Percentiles rank a stretch among this genome's conserved stretches.
phyloP scores from a whole-genome alignment of 2,888 invertebrate genomes.

The Leptopilina drosophilae region DNA sequence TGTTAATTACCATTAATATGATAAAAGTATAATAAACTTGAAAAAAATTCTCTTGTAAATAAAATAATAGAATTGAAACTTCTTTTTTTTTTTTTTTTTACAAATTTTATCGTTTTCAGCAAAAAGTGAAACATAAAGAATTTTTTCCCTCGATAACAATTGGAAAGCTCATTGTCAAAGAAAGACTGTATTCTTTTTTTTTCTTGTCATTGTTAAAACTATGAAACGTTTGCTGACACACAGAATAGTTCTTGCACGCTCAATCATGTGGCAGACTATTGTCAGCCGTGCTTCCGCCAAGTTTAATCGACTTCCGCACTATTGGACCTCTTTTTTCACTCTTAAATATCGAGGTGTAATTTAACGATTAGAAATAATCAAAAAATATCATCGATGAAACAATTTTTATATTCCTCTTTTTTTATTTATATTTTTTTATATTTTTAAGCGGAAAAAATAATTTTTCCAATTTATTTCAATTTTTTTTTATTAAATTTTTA shows the following conservation, averaged over 20 bases:
- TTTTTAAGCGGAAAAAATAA: not conserved
- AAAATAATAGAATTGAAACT: no score
- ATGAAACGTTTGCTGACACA: not conserved
- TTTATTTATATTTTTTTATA: no score
- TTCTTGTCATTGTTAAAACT: not conserved
- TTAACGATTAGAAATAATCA: not conserved
- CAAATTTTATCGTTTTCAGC: not conserved
- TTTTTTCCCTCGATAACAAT: not conserved
- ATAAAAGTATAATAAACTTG: no score
- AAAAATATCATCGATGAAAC: not conserved
- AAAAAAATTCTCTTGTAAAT: no score
- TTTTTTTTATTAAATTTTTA: no score
- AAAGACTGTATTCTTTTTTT: not conserved
- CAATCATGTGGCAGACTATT: constrained; percentile 32
- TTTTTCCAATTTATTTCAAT: no score
- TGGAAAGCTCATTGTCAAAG: not conserved
- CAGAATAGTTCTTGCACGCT: constrained; percentile 25
- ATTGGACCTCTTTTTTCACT: constrained; percentile 4
- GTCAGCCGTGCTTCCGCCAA: constrained; percentile 25
- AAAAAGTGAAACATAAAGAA: not conserved
- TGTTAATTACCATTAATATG: no score
- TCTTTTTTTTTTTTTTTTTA: no score
- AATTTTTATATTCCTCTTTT: not conserved
- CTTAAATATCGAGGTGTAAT: not conserved
- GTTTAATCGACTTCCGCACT: constrained; percentile 4